phyloP scores from a whole-genome alignment of 2,113 vertebrate species.

The Leuciscus idus region DNA sequence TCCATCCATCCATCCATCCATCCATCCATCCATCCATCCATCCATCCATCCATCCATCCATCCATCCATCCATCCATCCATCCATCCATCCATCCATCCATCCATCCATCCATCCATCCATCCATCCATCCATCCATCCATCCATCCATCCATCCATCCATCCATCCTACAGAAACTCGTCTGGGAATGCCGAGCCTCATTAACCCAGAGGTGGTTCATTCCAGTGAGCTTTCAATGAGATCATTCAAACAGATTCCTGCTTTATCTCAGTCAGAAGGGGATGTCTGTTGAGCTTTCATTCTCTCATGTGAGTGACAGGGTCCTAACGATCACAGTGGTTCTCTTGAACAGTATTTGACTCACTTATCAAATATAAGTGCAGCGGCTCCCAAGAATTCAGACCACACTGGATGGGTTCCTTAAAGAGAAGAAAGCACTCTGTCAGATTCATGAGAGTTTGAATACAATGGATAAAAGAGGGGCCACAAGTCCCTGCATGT shows the following conservation, averaged over 20 bases:
- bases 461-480: constrained; percentile 3
- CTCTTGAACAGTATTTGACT: not conserved
- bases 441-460: constrained; percentile 2
- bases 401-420: not conserved
- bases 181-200: not conserved
- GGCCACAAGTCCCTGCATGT: not conserved
- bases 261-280: not conserved
- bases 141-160: not conserved
- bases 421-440: not conserved
- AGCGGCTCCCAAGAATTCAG: not conserved
- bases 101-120: no score
- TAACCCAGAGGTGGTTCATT: constrained; percentile 1
- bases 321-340: not conserved
- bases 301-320: not conserved
- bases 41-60: no score
- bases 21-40: no score
- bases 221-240: not conserved
- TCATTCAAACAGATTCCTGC: not conserved
- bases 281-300: not conserved
- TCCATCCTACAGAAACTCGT: not conserved
- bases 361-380: not conserved
- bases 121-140: no score
- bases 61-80: no score
- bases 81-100: no score
- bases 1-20: no score